phyloP scores from a whole-genome alignment of 2,888 invertebrate genomes.

The Pegoplata infirma region DNA sequence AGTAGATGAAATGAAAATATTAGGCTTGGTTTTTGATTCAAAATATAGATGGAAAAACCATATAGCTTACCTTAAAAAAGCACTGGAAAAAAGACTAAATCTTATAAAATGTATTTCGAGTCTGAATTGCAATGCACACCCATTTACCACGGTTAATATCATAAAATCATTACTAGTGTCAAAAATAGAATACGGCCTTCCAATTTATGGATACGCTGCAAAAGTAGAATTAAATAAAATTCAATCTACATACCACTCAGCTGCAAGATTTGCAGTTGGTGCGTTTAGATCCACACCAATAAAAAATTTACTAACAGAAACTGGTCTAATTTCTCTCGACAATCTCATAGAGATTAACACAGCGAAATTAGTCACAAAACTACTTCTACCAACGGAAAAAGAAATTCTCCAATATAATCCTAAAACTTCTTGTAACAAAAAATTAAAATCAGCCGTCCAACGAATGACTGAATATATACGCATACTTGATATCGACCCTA shows the following conservation, averaged over 20 bases:
- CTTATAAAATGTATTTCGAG: background rate
- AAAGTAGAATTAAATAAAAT: background rate
- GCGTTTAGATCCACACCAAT: background rate
- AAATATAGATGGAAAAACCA: too few species aligned
- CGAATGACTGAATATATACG: background rate
- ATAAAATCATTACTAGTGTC: background rate
- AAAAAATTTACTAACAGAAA: background rate
- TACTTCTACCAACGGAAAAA: background rate
- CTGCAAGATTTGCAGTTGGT: background rate
- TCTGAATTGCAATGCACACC: background rate
- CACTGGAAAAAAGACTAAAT: background rate
- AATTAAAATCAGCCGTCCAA: background rate
- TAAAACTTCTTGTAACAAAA: background rate
- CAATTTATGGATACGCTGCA: background rate
- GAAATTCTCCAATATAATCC: background rate
- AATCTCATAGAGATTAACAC: background rate
- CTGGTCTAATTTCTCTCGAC: background rate
- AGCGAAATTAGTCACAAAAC: background rate
- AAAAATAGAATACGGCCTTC: background rate
- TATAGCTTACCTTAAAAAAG: too few species aligned
- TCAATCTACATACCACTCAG: background rate
- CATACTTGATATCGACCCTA: background rate
- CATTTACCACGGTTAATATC: background rate
- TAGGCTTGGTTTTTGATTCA: too few species aligned
- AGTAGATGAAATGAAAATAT: background rate